phyloP scores from a whole-genome alignment of 2,888 invertebrate species.

The Carpatolechia fugitivella region DNA sequence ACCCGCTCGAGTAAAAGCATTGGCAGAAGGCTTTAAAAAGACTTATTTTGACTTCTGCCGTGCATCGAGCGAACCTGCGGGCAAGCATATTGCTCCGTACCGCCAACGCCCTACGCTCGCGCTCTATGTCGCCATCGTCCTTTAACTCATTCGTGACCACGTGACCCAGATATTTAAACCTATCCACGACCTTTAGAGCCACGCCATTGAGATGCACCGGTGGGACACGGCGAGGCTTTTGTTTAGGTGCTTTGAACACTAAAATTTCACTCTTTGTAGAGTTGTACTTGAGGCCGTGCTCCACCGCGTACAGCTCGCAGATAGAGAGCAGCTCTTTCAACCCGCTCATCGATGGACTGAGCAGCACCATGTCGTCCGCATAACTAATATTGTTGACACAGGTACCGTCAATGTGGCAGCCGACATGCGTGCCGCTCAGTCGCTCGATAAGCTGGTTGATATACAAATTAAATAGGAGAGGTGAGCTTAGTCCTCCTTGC shows the following conservation, averaged over 20 bases:
- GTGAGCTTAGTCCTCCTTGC: constrained; percentile 1
- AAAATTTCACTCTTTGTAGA: neutral
- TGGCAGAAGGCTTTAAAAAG: constrained; percentile 9
- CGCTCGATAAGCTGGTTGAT: neutral
- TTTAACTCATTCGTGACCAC: neutral
- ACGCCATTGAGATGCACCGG: neutral
- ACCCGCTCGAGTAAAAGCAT: neutral
- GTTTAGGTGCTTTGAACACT: neutral
- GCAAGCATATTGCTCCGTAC: constrained; percentile 3
- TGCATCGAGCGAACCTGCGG: constrained; percentile 1
- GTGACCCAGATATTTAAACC: constrained; percentile 4
- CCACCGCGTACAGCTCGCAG: neutral
- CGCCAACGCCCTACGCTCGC: constrained; percentile 1
- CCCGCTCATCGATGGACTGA: neutral
- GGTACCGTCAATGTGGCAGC: neutral
- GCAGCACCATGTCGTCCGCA: constrained; percentile 5
- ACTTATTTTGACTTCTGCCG: neutral
- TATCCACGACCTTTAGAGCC: neutral
- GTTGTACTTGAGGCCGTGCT: neutral
- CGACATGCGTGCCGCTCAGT: neutral
- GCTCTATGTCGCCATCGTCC: neutral
- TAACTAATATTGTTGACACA: neutral
- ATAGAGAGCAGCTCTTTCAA: neutral
- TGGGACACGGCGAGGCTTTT: neutral
- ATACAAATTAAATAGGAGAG: neutral